phyloP scores from a whole-genome alignment of 2,113 vertebrate genomes.

The Grammomys surdaster region DNA sequence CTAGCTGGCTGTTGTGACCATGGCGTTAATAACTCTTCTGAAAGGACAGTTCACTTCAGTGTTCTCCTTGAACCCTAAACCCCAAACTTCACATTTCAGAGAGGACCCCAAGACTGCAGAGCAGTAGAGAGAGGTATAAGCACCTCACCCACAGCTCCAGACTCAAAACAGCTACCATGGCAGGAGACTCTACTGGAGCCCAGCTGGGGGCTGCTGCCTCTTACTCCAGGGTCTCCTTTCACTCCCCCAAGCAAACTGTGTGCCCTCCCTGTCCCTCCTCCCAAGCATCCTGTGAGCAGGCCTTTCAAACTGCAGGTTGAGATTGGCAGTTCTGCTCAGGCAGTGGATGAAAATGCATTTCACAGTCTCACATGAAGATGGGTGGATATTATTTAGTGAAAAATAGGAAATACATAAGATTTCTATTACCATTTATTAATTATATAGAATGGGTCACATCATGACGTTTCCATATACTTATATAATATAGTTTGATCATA shows the following conservation, averaged over 20 bases:
- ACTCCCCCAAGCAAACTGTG: neutral
- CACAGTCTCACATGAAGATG: neutral
- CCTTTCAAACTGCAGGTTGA: neutral
- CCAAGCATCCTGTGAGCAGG: neutral
- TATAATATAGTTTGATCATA: neutral
- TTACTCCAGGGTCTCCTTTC: neutral
- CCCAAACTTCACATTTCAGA: neutral
- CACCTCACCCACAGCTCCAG: too few species aligned
- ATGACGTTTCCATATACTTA: neutral
- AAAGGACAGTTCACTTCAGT: neutral
- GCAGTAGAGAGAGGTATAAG: neutral
- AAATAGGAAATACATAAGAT: neutral
- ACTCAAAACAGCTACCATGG: neutral
- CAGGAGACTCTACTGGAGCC: neutral
- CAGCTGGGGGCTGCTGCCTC: neutral
- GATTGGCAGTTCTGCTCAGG: neutral
- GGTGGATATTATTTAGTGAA: neutral
- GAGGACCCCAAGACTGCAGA: neutral
- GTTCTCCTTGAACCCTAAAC: neutral
- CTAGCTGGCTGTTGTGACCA: neutral
- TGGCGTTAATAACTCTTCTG: neutral
- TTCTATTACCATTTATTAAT: neutral
- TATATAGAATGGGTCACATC: neutral
- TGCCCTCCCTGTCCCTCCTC: neutral
- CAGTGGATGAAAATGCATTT: constrained; percentile 26